These are phyloP conservation scores for Lasioglossum lativentre DNA, from an alignment of 2,888 invertebrate genomes.

Conservation along the genomic window DNA sequence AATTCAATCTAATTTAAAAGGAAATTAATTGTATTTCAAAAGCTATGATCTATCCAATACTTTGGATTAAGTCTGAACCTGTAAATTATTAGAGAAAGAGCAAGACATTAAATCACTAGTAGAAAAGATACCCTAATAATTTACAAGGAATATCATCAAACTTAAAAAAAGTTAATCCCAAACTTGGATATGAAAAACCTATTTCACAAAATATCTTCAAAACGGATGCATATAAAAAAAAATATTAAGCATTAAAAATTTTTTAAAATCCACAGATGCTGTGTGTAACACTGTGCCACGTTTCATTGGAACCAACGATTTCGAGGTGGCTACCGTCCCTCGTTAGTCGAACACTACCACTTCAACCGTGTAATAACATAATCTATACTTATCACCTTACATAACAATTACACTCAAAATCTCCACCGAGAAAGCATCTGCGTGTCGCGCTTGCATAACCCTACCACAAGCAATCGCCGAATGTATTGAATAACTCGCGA, in stretches of 20 bases:
- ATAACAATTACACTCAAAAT: background rate
- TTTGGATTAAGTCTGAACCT: background rate
- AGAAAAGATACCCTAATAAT: too few relatives aligned
- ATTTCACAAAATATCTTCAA: too few relatives aligned
- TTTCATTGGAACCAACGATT: background rate
- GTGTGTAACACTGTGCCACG: background rate
- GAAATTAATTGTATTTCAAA: background rate
- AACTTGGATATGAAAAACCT: too few relatives aligned
- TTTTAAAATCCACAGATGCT: background rate
- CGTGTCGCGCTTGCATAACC: background rate
- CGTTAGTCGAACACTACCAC: background rate
- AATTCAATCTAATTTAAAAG: background rate
- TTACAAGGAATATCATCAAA: background rate
- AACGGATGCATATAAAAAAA: background rate
- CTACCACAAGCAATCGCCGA: background rate
- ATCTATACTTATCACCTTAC: background rate
- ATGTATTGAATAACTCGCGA: constrained; percentile 3
- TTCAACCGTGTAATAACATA: background rate
- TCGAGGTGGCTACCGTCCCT: background rate
- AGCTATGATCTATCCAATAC: background rate
- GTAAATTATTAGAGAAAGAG: background rate
- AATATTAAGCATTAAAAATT: background rate
- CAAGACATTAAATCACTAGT: too few relatives aligned
- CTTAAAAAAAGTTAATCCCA: too few relatives aligned
- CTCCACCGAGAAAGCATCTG: background rate